A percentile compares a stretch with the other conserved stretches of the same genome.
These are phyloP conservation scores for Drosophila pseudotakahashii DNA, from an alignment of 2,888 invertebrate species.

Conservation along the genomic window DNA sequence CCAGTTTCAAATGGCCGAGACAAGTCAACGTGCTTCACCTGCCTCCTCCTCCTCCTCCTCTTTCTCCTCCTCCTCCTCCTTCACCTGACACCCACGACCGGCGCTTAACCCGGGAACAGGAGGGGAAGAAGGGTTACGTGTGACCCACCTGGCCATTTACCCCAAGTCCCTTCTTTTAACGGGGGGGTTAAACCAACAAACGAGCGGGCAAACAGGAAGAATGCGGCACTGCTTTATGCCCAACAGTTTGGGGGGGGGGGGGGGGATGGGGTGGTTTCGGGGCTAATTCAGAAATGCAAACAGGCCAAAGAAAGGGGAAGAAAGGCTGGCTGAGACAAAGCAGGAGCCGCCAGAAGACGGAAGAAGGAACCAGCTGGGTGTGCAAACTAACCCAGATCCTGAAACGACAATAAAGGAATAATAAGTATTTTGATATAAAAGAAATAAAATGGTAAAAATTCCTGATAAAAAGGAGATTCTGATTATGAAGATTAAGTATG, in stretches of 20 bases:
- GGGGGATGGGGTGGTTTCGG: background rate
- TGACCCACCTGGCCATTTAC: slow-evolving; percentile 4
- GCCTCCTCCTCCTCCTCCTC: background rate
- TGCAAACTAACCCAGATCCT: slow-evolving; percentile 69
- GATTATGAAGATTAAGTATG: background rate
- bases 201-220: slow-evolving; percentile 39
- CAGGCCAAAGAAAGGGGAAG: slow-evolving; percentile 1
- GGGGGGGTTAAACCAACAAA: slow-evolving; percentile 5
- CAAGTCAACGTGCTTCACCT: slow-evolving; percentile 58
- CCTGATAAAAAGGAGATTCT: background rate
- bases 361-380: slow-evolving; percentile 37
- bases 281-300: slow-evolving; percentile 28
- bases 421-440: background rate
- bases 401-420: background rate
- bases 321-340: slow-evolving; percentile 6
- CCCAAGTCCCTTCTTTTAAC: slow-evolving; percentile 3
- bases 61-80: slow-evolving; percentile 4
- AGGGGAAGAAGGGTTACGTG: background rate
- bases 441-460: background rate
- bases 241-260: background rate
- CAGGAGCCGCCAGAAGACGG: slow-evolving; percentile 36
- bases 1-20: slow-evolving; percentile 62
- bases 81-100: slow-evolving; percentile 37
- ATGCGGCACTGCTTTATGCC: slow-evolving; percentile 14
- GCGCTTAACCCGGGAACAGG: background rate